These are phyloP conservation scores for Armadillidium nasatum DNA, from an alignment of 1,140 invertebrate species.

Conservation along the genomic window DNA sequence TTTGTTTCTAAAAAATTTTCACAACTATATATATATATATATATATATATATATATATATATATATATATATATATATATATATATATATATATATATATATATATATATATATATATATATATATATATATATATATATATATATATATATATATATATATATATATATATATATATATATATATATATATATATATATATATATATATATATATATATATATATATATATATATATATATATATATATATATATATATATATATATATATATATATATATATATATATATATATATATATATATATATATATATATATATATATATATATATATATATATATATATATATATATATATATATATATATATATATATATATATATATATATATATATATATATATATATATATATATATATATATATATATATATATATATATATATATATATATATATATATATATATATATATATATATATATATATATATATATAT, in stretches of 20 bases:
- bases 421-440: background rate
- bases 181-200: too few species aligned
- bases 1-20: background rate
- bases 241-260: slow-evolving; percentile 3
- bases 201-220: too few species aligned
- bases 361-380: slow-evolving; percentile 3
- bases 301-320: background rate
- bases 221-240: slow-evolving; percentile 1
- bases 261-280: background rate
- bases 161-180: background rate
- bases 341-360: background rate
- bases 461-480: too few species aligned
- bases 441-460: too few species aligned
- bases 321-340: too few species aligned
- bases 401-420: slow-evolving; percentile 3
- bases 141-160: slow-evolving; percentile 3
- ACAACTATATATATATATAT: too few species aligned
- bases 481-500: slow-evolving; percentile 1
- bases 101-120: slow-evolving; percentile 3
- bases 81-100: background rate
- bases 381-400: background rate
- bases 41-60: too few species aligned
- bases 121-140: background rate
- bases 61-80: too few species aligned
- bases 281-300: slow-evolving; percentile 3